Base-by-base conservation (phyloP, 2,797 vertebrate genomes). In the Yasuhikotakia modesta region DNA sequence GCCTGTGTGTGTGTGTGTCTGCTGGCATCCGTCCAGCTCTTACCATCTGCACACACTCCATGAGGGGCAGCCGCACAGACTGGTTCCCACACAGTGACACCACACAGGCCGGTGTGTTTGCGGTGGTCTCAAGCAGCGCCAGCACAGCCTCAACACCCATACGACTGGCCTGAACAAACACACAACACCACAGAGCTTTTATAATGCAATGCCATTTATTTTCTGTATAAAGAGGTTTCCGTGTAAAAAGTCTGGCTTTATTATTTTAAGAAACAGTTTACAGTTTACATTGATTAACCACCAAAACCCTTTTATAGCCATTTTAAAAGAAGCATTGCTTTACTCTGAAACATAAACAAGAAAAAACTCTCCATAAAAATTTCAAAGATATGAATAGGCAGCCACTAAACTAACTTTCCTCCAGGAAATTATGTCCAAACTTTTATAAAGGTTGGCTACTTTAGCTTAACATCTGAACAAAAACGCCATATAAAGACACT, bases 41-140 rank as follows among this genome's bases (percentile, higher is more conserved):
- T 88, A 99, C 97, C 97, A 97, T 97, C 92, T 97, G 93, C 71
- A 99, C 97, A 79, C 98, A 99, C 88, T 99, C 97, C 96, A 99
- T 94, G 83, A 99, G 91, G 11, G 97, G 97, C 87, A 99, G 90
- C 11, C 96, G 94, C 82, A 99, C 95, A 0, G 96, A 94, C 57
- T 99, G 96, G 92, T 99, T 99, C 78, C 96, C 97, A 16, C 90
- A 95, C 83, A 99, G 90, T 0, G 97, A 97, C 70, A 99, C 97
- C 3, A 99, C 97, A 8, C 96, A 99, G 65, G 97, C 96, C 0
- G 97, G 95, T 0, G 96, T 98, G 89, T 95, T 95, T 14, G 96
- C 94, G 0, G 95, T 96, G 75, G 94, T 96, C 88, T 98, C 96
- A 45, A 99, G 87, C 71, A 99, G 94, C 4, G 97, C 97, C 0